Base-by-base conservation (phyloP, 2,797 vertebrate genomes). In the Arctocebus calabarensis region DNA sequence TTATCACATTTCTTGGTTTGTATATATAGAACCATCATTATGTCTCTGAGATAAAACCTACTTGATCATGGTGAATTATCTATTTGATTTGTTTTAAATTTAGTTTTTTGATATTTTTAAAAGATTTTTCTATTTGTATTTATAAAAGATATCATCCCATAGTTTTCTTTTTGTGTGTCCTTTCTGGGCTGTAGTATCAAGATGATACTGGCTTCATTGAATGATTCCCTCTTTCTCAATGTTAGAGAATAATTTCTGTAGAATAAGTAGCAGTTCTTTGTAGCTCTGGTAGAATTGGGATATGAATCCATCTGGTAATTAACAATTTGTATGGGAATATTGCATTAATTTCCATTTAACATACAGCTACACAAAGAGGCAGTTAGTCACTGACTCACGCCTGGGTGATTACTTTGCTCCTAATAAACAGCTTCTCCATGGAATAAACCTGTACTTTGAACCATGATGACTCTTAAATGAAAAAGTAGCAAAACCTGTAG, bases 401-500 rank as follows among this genome's bases (percentile, higher is more conserved):
- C 11, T 81, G 13, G 22, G 20, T 94, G 90, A 96, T 97, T 96
- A 94, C 96, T 94, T 93, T 91, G 78, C 14, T 4, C 5, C 59
- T 92, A 93, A 95, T 95, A 95, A 82, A 19, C 59, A 84, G 1
- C 45, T 93, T 93, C 93, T 96, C 90, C 78, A 70, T 90, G 84
- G 84, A 97, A 95, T 93, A 87, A 97, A 77, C 71, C 73, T 89
- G 57, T 86, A 88, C 45, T 64, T 77, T 96, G 82, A 97, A 95
- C 88, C 92, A 62, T 83, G 90, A 95, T 66, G 48, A 94, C 84
- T 95, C 93, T 97, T 95, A 96, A 97, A 96, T 96, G 94, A 95
- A 94, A 97, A 97, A 95, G 89, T 48, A 96, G 78, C 64, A 96
- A 96, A 95, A 90, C 55, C 84, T 97, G 55, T 95, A 77, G 87